A percentile compares a stretch with the other conserved stretches of the same genome.
These are phyloP conservation scores for Geodia barretti DNA, from an alignment of 37 sponge, comb jelly and placozoan genomes.

Conservation along the genomic window DNA sequence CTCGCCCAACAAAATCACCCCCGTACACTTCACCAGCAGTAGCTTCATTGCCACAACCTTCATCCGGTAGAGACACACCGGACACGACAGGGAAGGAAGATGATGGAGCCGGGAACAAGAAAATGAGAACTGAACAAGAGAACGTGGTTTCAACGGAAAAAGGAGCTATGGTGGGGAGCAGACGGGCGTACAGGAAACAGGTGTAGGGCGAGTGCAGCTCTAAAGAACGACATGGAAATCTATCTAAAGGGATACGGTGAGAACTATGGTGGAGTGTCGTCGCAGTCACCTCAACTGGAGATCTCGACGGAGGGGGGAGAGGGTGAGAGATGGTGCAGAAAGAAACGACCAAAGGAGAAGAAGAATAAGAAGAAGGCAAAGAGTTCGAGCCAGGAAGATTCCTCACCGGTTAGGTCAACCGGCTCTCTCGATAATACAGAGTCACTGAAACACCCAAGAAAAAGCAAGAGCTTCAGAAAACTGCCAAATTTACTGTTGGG, in stretches of 20 bases:
- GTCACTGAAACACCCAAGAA: not conserved
- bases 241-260: slow-evolving; percentile 67
- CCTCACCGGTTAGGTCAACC: not conserved
- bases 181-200: not conserved
- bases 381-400: not conserved
- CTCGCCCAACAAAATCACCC: too few species aligned
- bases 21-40: too few species aligned
- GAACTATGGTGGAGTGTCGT: slow-evolving; percentile 50
- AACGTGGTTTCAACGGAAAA: not conserved
- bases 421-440: too few species aligned
- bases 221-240: slow-evolving; percentile 18
- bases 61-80: too few species aligned
- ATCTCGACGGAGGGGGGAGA: not conserved
- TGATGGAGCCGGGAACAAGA: too few species aligned
- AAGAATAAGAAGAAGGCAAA: not conserved
- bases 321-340: not conserved
- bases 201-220: not conserved
- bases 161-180: not conserved
- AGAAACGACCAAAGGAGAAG: not conserved
- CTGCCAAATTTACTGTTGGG: not conserved
- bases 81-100: too few species aligned
- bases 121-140: too few species aligned
- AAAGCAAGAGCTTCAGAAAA: not conserved
- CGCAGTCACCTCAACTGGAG: slow-evolving; percentile 1
- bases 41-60: too few species aligned